A percentile compares a stretch with the other conserved stretches of the same genome.
phyloP scores from a whole-genome alignment of 1,140 invertebrate species.

The Holotrichia oblita region DNA sequence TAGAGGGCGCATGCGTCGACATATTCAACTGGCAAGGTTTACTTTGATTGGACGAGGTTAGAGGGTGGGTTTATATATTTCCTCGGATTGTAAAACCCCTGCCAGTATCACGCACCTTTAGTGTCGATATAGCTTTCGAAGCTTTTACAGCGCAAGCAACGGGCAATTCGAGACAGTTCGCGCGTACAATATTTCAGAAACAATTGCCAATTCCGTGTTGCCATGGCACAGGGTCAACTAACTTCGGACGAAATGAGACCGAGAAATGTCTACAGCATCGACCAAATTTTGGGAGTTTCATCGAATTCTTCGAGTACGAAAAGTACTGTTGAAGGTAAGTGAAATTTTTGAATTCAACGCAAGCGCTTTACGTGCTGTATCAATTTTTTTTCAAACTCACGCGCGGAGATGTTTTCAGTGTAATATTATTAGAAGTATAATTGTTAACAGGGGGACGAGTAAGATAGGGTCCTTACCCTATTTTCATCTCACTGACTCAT shows the following conservation, averaged over 20 bases:
- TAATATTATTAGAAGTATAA: constrained; percentile 27
- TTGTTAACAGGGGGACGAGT: constrained; percentile 43
- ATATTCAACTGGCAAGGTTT: constrained; percentile 1
- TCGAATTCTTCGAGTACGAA: constrained; percentile 52
- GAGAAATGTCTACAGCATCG: constrained; percentile 72
- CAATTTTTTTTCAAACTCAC: constrained; percentile 15
- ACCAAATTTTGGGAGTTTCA: constrained; percentile 70
- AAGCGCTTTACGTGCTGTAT: not conserved
- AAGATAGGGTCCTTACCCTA: constrained; percentile 34
- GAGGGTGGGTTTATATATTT: constrained; percentile 33
- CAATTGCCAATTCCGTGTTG: not conserved
- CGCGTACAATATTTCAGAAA: not conserved
- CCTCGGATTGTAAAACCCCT: constrained; percentile 16
- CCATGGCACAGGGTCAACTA: constrained; percentile 26
- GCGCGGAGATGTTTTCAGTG: constrained; percentile 12
- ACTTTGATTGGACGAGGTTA: constrained; percentile 22
- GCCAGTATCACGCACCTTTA: not conserved
- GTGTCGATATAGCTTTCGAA: not conserved
- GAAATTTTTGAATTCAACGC: constrained; percentile 29
- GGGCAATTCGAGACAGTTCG: not conserved
- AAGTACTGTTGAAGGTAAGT: constrained; percentile 58
- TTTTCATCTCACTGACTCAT: constrained; percentile 9
- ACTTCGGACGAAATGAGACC: constrained; percentile 56
- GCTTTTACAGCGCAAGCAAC: not conserved
- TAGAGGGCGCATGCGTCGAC: not conserved